Evolutionary conservation across 2,888 invertebrate genomes (phyloP).

Genomic region (Chrysolina haemoptera): DNA sequence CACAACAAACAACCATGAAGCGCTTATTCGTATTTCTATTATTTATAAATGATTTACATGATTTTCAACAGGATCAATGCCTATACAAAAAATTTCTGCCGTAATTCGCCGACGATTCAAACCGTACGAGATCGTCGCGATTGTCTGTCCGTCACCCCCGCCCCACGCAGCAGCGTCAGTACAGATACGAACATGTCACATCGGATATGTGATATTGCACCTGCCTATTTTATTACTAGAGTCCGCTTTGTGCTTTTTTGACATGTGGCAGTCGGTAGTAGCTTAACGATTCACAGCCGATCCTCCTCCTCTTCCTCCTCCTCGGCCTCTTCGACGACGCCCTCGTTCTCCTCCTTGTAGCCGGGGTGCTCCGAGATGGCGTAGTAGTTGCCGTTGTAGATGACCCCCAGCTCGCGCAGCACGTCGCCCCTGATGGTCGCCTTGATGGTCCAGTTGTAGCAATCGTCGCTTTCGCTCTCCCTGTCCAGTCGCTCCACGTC

Average conservation of each 20-base stretch:
- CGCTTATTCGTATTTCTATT: conserved; percentile 62
- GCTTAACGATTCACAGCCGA: conserved; percentile 65
- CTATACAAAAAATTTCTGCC: conserved; percentile 61
- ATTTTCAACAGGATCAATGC: conserved; percentile 59
- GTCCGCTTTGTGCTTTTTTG: conserved; percentile 61
- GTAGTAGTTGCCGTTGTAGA: conserved; percentile 96
- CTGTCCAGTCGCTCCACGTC: conserved; percentile 94
- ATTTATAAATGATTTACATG: conserved; percentile 63
- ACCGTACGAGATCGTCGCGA: conserved; percentile 47
- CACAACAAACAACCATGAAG: conserved; percentile 63
- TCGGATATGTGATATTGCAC: conserved; percentile 66
- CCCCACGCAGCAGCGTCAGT: conserved; percentile 45
- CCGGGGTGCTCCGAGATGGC: conserved; percentile 96
- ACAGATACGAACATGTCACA: conserved; percentile 59
- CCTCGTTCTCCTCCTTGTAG: conserved; percentile 91
- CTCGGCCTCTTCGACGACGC: conserved; percentile 86
- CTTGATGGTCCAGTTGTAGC: conserved; percentile 97
- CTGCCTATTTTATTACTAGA: conserved; percentile 60
- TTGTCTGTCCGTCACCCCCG: conserved; percentile 39
- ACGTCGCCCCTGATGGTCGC: conserved; percentile 94
- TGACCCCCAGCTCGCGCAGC: conserved; percentile 90
- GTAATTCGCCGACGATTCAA: conserved; percentile 50
- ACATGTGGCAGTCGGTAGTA: conserved; percentile 58
- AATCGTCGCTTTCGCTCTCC: conserved; percentile 93
- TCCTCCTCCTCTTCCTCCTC: conserved; percentile 86